Conservation (phyloP, 2,797 vertebrate genomes). For the Dermochelys coriacea region DNA sequence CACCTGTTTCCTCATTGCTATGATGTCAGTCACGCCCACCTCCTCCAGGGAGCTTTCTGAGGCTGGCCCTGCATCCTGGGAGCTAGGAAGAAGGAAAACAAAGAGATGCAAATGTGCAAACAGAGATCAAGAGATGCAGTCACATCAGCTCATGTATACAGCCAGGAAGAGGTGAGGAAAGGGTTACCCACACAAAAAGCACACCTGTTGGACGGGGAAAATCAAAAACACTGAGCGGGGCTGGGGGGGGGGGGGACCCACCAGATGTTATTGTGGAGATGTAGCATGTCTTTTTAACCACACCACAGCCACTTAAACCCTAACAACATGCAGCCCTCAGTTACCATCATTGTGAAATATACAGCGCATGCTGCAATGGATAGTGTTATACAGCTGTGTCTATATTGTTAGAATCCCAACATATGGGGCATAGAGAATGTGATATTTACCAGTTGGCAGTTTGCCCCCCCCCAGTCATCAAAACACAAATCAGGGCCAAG, state of each 20-base stretch:
- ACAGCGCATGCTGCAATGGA: neutral
- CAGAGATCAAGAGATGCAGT: accelerated
- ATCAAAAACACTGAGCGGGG: neutral
- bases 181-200: accelerated
- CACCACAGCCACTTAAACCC: neutral
- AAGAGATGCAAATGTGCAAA: neutral
- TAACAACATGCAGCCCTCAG: neutral
- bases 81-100: constrained; percentile 61
- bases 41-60: constrained; percentile 73
- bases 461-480: neutral
- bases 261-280: neutral
- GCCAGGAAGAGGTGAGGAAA: neutral
- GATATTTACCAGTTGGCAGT: neutral
- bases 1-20: constrained; percentile 85
- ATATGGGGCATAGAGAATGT: neutral
- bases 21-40: constrained; percentile 76
- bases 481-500: neutral
- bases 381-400: neutral
- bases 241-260: neutral
- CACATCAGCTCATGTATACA: accelerated
- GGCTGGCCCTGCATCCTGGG: constrained; percentile 62
- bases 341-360: neutral
- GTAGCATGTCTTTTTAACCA: neutral
- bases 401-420: neutral
- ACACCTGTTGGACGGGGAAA: neutral